Evolutionary conservation across 1,140 invertebrate genomes (phyloP).

Genomic region (Eciton burchellii): DNA sequence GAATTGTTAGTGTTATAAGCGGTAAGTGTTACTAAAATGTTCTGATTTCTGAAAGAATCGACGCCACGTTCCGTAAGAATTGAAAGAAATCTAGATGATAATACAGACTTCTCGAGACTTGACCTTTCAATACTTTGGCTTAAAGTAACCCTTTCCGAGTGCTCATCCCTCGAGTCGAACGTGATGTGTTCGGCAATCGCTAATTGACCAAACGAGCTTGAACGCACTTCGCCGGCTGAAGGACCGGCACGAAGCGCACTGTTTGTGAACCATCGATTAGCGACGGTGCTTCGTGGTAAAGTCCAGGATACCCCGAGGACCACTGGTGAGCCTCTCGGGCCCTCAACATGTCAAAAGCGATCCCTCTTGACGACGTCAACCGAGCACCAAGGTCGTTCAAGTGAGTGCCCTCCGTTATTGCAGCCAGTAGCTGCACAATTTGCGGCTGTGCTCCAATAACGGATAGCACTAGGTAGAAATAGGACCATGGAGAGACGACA

Average conservation of each 20-base stretch:
- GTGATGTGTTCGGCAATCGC: conserved; percentile 65
- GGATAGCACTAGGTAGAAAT: conserved; percentile 16
- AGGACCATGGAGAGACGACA: conserved; percentile 16
- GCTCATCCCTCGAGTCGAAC: conserved; percentile 51
- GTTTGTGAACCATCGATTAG: conserved; percentile 83
- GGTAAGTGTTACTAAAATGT: not conserved
- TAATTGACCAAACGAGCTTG: conserved; percentile 82
- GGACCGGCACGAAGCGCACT: conserved; percentile 69
- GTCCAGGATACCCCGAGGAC: conserved; percentile 73
- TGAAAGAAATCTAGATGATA: not conserved
- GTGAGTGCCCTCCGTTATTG: conserved; percentile 61
- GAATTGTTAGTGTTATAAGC: not conserved
- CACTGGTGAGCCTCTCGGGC: conserved; percentile 64
- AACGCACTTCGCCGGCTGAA: conserved; percentile 77
- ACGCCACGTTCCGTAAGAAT: not conserved
- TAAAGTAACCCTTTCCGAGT: conserved; percentile 59
- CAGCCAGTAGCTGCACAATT: conserved; percentile 60
- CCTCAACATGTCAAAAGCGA: conserved; percentile 76
- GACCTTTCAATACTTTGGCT: not conserved
- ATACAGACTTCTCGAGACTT: not conserved
- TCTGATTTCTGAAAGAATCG: not conserved
- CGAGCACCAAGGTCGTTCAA: conserved; percentile 67
- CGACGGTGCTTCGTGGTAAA: conserved; percentile 73
- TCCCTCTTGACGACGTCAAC: conserved; percentile 66
- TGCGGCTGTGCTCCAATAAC: conserved; percentile 54